phyloP scores from a whole-genome alignment of 2,888 invertebrate genomes.

The Polydrusus cervinus region DNA sequence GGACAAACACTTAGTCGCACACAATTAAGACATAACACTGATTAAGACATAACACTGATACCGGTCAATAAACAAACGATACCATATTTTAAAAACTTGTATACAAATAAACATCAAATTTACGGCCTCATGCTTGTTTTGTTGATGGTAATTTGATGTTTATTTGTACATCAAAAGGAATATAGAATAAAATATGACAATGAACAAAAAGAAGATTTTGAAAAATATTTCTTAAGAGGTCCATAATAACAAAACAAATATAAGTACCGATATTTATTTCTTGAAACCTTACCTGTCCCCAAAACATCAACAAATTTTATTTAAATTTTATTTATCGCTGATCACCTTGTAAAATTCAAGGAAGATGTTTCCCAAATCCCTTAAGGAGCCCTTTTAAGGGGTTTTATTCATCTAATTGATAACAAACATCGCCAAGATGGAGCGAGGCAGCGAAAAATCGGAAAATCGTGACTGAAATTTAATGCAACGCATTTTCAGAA shows the following conservation, averaged over 20 bases:
- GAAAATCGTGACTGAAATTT: slow-evolving; percentile 54
- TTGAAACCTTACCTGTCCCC: neutral
- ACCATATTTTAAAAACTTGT: no score
- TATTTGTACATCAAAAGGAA: no score
- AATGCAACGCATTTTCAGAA: slow-evolving; percentile 51
- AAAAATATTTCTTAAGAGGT: neutral
- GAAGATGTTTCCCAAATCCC: slow-evolving; percentile 32
- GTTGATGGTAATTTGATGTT: no score
- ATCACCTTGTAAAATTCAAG: slow-evolving; percentile 38
- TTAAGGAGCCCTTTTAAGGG: slow-evolving; percentile 48
- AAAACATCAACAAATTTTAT: neutral
- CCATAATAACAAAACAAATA: neutral
- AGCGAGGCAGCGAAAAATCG: slow-evolving; percentile 50
- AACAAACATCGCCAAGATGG: slow-evolving; percentile 48
- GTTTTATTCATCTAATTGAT: slow-evolving; percentile 53
- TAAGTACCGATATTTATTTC: neutral
- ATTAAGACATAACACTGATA: no score
- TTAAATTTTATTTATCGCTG: slow-evolving; percentile 18
- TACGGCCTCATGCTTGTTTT: no score
- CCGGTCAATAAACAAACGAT: no score
- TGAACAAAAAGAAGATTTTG: no score
- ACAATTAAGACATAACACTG: no score
- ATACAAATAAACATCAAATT: no score
- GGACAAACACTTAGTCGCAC: no score
- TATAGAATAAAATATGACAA: no score